phyloP scores from a whole-genome alignment of 2,888 invertebrate species.

The Aleiodes testaceus region DNA sequence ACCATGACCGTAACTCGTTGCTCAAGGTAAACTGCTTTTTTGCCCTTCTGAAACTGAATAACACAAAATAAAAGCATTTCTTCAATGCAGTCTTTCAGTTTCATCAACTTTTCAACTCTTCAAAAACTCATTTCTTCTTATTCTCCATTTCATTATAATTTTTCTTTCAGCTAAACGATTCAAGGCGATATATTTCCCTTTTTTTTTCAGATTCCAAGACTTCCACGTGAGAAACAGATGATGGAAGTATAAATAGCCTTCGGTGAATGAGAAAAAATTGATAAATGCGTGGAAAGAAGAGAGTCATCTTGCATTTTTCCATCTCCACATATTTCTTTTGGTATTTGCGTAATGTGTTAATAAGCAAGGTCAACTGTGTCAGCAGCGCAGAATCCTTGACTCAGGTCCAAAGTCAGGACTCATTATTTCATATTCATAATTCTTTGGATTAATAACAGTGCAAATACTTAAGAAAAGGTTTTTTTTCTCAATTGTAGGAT shows the following conservation, averaged over 20 bases:
- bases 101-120: constrained; percentile 14
- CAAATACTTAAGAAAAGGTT: neutral
- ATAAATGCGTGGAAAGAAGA: neutral
- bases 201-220: too few relatives aligned
- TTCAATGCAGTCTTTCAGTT: constrained; percentile 7
- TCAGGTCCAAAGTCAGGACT: constrained; percentile 49
- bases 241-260: too few relatives aligned
- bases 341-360: constrained; percentile 50
- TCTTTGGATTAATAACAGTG: neutral
- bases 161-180: too few relatives aligned
- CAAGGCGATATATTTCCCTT: too few relatives aligned
- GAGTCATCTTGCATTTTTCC: neutral
- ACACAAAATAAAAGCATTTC: constrained; percentile 32
- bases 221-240: too few relatives aligned
- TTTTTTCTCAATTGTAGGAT: neutral
- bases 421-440: constrained; percentile 2
- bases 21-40: constrained; percentile 25
- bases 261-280: too few relatives aligned
- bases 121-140: neutral
- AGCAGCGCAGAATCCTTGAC: constrained; percentile 50
- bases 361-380: constrained; percentile 42
- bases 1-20: constrained; percentile 9
- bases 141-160: too few relatives aligned
- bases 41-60: constrained; percentile 13
- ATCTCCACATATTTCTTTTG: constrained; percentile 14